A percentile compares a stretch with the other conserved stretches of the same genome.
These are phyloP conservation scores for Melanotaenia duboulayi DNA, from an alignment of 2,113 vertebrate genomes.

Conservation along the genomic window DNA sequence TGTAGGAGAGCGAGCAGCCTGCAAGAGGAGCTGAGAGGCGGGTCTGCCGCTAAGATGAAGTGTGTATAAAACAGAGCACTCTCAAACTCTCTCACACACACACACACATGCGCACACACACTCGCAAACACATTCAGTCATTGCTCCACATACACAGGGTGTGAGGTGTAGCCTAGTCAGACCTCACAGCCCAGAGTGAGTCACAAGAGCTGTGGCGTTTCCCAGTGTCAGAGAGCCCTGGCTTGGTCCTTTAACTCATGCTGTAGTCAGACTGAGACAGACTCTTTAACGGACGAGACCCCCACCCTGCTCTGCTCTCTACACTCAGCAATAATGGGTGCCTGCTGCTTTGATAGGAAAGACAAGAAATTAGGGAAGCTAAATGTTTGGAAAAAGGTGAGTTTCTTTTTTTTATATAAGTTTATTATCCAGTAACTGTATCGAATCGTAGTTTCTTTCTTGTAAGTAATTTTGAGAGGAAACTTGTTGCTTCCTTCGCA, in stretches of 20 bases:
- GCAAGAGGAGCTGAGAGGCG: slow-evolving; percentile 38
- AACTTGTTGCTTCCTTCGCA: background rate
- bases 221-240: slow-evolving; percentile 63
- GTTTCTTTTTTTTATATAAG: slow-evolving; percentile 15
- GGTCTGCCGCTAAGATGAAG: slow-evolving; percentile 63
- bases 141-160: slow-evolving; percentile 52
- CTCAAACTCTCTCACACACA: background rate
- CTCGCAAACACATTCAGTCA: slow-evolving; percentile 45
- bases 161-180: slow-evolving; percentile 75
- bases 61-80: slow-evolving; percentile 48
- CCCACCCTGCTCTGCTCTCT: slow-evolving; percentile 43
- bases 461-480: background rate
- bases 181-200: slow-evolving; percentile 69
- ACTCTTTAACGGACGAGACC: slow-evolving; percentile 61
- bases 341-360: slow-evolving; percentile 83
- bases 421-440: background rate
- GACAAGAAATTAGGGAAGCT: slow-evolving; percentile 81
- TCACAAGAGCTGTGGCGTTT: slow-evolving; percentile 71
- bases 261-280: slow-evolving; percentile 63
- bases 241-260: slow-evolving; percentile 59
- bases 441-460: background rate
- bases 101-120: slow-evolving; percentile 1
- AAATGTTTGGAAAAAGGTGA: slow-evolving; percentile 83
- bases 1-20: slow-evolving; percentile 28
- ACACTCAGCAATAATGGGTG: slow-evolving; percentile 81